Percentiles rank a stretch among this genome's conserved stretches.
Evolutionary conservation across 2,888 invertebrate genomes (phyloP).

Genomic region (Eristalis intricaria): DNA sequence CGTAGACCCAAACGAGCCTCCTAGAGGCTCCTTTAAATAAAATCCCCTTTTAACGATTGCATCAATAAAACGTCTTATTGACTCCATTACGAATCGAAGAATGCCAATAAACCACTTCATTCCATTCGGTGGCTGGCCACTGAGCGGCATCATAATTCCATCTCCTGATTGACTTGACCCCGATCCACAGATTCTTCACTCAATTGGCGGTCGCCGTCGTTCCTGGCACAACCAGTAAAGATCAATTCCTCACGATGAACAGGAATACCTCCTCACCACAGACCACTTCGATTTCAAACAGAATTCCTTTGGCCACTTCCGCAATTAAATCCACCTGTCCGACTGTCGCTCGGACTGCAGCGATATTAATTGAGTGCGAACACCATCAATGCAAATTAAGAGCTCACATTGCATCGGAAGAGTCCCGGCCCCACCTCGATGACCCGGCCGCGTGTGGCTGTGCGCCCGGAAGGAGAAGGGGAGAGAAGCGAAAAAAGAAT

Average conservation of each 20-base stretch:
- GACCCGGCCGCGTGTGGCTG: conserved; percentile 27
- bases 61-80: neutral
- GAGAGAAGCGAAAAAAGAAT: conserved; percentile 9
- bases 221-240: neutral
- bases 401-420: conserved; percentile 51
- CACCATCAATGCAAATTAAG: conserved; percentile 70
- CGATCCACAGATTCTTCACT: neutral
- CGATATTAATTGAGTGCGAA: conserved; percentile 70
- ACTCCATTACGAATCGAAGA: neutral
- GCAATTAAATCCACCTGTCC: conserved; percentile 62
- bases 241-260: neutral
- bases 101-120: neutral
- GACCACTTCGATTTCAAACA: neutral
- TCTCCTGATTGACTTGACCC: neutral
- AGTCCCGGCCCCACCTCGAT: conserved; percentile 32
- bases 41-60: too few relatives aligned
- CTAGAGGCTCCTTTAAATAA: too few relatives aligned
- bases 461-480: neutral
- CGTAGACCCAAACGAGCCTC: too few relatives aligned
- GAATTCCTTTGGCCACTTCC: conserved; percentile 41
- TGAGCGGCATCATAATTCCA: neutral
- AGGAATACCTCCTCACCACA: neutral
- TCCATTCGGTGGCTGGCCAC: neutral
- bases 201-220: neutral
- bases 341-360: conserved; percentile 38